phyloP scores from a whole-genome alignment of 2,797 vertebrate species.

The Falco berigora region DNA sequence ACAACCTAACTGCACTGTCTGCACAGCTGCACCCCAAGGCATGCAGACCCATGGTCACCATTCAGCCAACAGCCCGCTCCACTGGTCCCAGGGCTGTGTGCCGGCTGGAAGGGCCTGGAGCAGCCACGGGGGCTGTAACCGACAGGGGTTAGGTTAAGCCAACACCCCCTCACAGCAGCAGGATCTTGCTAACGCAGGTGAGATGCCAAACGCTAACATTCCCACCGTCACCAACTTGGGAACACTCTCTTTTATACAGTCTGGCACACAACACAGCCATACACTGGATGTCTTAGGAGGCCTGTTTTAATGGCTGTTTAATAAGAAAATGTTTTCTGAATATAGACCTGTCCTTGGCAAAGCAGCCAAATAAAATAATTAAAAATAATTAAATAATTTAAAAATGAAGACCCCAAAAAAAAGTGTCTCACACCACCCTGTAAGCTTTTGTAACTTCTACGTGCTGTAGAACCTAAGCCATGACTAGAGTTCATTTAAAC shows the following conservation, averaged over 20 bases:
- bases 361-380: not conserved
- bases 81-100: fast-evolving
- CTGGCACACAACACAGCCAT: not conserved
- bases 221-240: not conserved
- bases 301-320: not conserved
- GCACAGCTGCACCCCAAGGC: not conserved
- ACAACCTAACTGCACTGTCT: fast-evolving
- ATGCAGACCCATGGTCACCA: fast-evolving
- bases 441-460: not conserved
- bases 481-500: not conserved
- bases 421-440: not conserved
- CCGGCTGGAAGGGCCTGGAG: not conserved
- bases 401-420: not conserved
- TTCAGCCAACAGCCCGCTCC: not conserved
- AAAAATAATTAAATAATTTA: not conserved
- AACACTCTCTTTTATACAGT: not conserved
- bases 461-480: not conserved
- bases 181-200: not conserved
- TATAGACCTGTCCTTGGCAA: not conserved
- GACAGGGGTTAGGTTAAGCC: not conserved
- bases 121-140: not conserved
- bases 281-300: not conserved
- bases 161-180: fast-evolving
- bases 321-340: not conserved
- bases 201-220: not conserved